These are phyloP conservation scores for Drosophila bunnanda DNA, from an alignment of 2,888 invertebrate species.

Conservation along the genomic window DNA sequence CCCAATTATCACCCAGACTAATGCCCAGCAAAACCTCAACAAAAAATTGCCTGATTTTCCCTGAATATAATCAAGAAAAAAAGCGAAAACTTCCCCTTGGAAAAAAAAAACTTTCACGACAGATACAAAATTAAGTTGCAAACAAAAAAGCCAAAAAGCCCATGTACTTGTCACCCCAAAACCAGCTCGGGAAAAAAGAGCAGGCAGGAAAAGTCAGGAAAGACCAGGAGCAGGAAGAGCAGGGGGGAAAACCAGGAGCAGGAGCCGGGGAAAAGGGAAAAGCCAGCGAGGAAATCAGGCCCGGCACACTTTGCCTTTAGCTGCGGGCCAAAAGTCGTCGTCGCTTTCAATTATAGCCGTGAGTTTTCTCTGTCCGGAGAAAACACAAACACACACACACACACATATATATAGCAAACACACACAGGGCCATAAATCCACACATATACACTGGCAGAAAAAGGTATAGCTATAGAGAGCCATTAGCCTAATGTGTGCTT, in stretches of 20 bases:
- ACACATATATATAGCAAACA: background rate
- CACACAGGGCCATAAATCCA: constrained; percentile 24
- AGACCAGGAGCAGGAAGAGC: constrained; percentile 36
- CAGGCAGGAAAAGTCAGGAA: constrained; percentile 19
- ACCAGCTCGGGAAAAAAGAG: constrained; percentile 19
- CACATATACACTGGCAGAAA: constrained; percentile 26
- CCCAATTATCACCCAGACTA: constrained; percentile 3
- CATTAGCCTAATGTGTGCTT: constrained; percentile 80
- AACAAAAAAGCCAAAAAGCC: constrained; percentile 65
- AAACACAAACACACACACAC: constrained; percentile 32
- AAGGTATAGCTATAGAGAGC: constrained; percentile 42
- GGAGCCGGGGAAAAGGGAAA: constrained; percentile 49
- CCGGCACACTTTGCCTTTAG: constrained; percentile 50
- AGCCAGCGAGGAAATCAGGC: constrained; percentile 43
- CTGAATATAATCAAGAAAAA: constrained; percentile 4
- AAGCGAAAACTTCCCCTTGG: background rate
- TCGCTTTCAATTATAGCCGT: constrained; percentile 79
- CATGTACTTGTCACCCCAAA: constrained; percentile 46
- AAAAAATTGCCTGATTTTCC: constrained; percentile 1
- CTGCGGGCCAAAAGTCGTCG: constrained; percentile 60
- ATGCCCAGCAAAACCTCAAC: constrained; percentile 12
- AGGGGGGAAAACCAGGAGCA: constrained; percentile 19
- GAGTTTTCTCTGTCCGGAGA: constrained; percentile 74
- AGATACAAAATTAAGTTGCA: constrained; percentile 79
- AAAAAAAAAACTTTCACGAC: constrained; percentile 68